Conservation (phyloP, 2,888 invertebrate genomes). For the Heterodera filipjevi region DNA sequence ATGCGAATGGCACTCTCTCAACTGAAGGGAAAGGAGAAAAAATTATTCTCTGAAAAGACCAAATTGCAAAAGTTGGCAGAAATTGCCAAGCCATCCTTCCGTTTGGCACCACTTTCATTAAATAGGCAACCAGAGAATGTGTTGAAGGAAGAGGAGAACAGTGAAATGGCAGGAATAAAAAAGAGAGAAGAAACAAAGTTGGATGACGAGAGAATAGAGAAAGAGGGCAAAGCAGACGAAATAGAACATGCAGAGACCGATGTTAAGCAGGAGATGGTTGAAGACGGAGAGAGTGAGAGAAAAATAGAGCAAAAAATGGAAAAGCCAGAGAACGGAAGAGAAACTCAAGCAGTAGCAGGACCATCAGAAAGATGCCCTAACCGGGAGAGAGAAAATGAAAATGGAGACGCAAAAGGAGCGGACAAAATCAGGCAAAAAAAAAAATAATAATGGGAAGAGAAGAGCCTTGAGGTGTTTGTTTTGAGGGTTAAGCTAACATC, state of each 20-base stretch:
- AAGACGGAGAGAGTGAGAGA: not conserved
- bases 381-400: not conserved
- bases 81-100: constrained; percentile 49
- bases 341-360: not conserved
- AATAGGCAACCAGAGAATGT: not conserved
- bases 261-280: not conserved
- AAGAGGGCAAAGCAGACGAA: not conserved
- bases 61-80: constrained; percentile 50
- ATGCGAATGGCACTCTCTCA: constrained; percentile 44
- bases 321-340: constrained; percentile 11
- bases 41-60: constrained; percentile 30
- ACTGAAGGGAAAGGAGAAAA: constrained; percentile 39
- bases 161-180: too few species aligned
- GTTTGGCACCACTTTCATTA: constrained; percentile 21
- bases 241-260: not conserved
- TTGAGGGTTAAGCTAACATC: too few species aligned
- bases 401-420: not conserved
- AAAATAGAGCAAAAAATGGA: not conserved
- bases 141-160: too few species aligned
- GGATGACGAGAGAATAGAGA: not conserved
- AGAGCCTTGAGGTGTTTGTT: too few species aligned
- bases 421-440: not conserved
- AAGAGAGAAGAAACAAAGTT: not conserved
- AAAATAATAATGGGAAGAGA: too few species aligned
- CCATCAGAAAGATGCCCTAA: not conserved